Conservation (phyloP, 1,140 invertebrate genomes). For the Aphelenchoides besseyi region DNA sequence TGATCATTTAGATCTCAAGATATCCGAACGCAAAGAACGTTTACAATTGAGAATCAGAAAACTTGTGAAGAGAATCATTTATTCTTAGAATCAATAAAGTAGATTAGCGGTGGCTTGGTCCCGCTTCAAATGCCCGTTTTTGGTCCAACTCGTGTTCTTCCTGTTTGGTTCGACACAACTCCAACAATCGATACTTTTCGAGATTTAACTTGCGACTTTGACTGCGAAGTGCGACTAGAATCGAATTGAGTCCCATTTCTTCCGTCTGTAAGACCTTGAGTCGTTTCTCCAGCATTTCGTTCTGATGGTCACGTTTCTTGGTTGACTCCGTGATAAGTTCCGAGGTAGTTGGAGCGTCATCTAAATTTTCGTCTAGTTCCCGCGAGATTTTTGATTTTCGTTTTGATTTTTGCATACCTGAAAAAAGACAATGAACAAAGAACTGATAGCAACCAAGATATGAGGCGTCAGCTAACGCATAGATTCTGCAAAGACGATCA, state of each 20-base stretch:
- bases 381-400: not conserved
- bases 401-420: not conserved
- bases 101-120: not conserved
- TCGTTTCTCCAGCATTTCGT: not conserved
- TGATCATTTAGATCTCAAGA: not conserved
- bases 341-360: not conserved
- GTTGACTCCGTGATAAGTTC: not conserved
- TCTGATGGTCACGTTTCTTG: not conserved
- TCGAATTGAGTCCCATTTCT: not conserved
- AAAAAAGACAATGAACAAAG: not conserved
- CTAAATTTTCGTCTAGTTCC: not conserved
- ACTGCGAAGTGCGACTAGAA: not conserved
- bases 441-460: not conserved
- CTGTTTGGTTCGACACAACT: not conserved
- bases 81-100: not conserved
- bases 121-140: not conserved
- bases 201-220: constrained; percentile 5
- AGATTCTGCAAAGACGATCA: not conserved
- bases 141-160: constrained; percentile 12
- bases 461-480: not conserved
- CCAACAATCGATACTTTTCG: constrained; percentile 14
- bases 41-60: not conserved
- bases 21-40: not conserved
- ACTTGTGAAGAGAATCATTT: not conserved
- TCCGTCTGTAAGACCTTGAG: constrained; percentile 11